phyloP scores from a whole-genome alignment of 2,797 vertebrate genomes.

The Nyctibius grandis region DNA sequence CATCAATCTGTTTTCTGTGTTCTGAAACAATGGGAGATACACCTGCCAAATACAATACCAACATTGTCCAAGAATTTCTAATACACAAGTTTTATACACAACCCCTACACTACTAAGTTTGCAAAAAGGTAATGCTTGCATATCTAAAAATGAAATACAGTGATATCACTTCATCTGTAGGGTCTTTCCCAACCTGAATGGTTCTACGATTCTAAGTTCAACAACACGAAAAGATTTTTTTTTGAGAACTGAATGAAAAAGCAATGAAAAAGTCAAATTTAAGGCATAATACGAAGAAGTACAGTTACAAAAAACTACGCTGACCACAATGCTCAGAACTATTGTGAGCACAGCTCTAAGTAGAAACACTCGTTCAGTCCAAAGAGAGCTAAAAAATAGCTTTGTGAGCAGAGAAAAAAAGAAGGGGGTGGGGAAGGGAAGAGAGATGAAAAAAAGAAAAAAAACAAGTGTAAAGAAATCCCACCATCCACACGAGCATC shows the following conservation, averaged over 20 bases:
- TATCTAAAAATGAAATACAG: background rate
- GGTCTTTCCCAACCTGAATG: background rate
- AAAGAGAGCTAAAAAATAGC: background rate
- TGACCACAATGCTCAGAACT: background rate
- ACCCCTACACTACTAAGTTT: background rate
- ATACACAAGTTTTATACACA: background rate
- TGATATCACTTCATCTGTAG: background rate
- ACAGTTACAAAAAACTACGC: background rate
- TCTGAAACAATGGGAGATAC: conserved; percentile 88
- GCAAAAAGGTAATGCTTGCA: background rate
- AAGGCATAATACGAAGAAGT: background rate
- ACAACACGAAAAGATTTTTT: background rate
- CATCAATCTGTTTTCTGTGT: conserved; percentile 98
- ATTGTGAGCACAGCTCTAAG: background rate
- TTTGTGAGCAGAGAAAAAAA: background rate
- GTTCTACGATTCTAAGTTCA: background rate
- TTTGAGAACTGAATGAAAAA: background rate
- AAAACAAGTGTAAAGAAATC: too few species aligned
- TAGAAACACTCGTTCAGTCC: background rate
- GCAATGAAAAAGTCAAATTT: background rate
- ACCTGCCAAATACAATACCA: conserved; percentile 75
- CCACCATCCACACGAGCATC: too few species aligned
- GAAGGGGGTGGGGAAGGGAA: too few species aligned
- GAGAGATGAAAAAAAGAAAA: too few species aligned
- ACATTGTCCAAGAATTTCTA: background rate